Percentiles rank a stretch among this genome's conserved stretches.
Evolutionary conservation across 2,113 vertebrate genomes (phyloP).

Genomic region (Coptodon bakossiorum): DNA sequence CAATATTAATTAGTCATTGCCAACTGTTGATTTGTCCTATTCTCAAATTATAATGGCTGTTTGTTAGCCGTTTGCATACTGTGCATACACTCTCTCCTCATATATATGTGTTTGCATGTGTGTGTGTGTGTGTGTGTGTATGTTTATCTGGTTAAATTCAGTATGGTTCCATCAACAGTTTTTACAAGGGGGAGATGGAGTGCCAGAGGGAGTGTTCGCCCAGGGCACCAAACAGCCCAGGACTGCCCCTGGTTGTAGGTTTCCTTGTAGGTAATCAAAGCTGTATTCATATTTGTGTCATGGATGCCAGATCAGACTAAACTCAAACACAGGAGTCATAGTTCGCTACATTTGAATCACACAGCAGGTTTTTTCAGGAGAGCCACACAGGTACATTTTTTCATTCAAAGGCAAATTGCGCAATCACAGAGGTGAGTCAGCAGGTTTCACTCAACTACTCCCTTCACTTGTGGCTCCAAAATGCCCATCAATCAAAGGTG

Average conservation of each 20-base stretch:
- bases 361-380: neutral
- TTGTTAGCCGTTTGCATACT: too few relatives aligned
- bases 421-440: neutral
- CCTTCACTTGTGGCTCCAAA: neutral
- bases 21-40: too few relatives aligned
- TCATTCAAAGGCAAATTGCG: neutral
- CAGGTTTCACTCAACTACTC: neutral
- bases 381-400: neutral
- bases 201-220: neutral
- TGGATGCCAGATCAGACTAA: neutral
- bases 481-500: neutral
- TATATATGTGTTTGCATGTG: too few relatives aligned
- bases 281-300: neutral
- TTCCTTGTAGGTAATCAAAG: neutral
- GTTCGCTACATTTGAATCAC: neutral
- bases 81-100: too few relatives aligned
- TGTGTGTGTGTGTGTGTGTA: rapidly evolving
- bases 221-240: neutral
- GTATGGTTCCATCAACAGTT: neutral
- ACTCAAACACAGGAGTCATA: neutral
- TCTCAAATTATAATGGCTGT: too few relatives aligned
- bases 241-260: neutral
- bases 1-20: too few relatives aligned
- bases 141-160: neutral
- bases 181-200: neutral